A percentile compares a stretch with the other conserved stretches of the same genome.
These are phyloP conservation scores for Cydia splendana DNA, from an alignment of 1,140 invertebrate genomes.

Conservation along the genomic window DNA sequence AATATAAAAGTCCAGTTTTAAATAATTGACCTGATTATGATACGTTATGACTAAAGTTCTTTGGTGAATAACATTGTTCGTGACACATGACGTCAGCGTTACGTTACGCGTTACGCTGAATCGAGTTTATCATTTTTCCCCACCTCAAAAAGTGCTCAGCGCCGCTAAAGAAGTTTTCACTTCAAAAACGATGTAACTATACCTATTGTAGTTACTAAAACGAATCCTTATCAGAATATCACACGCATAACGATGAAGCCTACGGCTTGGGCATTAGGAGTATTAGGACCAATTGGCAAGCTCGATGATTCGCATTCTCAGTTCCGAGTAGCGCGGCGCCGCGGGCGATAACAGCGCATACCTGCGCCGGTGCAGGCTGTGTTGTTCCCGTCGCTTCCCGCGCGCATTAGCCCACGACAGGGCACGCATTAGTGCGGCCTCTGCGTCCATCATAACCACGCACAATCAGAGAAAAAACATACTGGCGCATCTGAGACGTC, in stretches of 20 bases:
- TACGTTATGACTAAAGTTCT: no score
- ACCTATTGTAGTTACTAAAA: no score
- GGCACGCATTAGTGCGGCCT: neutral
- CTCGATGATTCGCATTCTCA: conserved; percentile 26
- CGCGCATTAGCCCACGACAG: neutral
- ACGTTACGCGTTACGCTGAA: no score
- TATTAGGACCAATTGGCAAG: neutral
- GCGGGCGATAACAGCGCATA: conserved; percentile 51
- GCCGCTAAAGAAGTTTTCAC: no score
- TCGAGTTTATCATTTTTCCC: no score
- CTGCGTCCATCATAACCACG: neutral
- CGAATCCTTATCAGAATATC: neutral
- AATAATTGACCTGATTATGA: no score
- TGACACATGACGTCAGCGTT: no score
- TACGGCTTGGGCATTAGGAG: neutral
- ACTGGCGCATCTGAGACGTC: neutral
- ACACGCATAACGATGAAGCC: neutral
- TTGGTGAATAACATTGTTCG: no score
- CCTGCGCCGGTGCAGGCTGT: conserved; percentile 41
- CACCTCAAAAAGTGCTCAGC: no score
- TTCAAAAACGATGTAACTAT: no score
- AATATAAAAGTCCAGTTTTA: no score
- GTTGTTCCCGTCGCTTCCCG: conserved; percentile 42
- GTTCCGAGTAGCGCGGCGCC: conserved; percentile 49
- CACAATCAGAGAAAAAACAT: neutral